A percentile compares a stretch with the other conserved stretches of the same genome.
These are phyloP conservation scores for Dreissena polymorpha DNA, from an alignment of 1,140 invertebrate species.

Conservation along the genomic window DNA sequence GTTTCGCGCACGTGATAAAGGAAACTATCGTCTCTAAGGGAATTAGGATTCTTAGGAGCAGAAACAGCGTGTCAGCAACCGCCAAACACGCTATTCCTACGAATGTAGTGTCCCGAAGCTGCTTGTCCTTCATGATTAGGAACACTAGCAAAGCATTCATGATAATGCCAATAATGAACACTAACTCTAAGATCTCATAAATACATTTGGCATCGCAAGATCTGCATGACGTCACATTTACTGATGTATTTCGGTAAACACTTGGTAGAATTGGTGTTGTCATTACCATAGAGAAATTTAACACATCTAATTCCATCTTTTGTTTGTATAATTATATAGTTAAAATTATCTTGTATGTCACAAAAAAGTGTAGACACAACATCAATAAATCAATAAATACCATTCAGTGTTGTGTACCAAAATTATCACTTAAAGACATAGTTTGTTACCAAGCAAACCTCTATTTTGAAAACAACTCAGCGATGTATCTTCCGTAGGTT, in stretches of 20 bases:
- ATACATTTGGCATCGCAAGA: slow-evolving; percentile 33
- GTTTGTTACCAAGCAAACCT: too few relatives aligned
- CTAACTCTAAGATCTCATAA: slow-evolving; percentile 11
- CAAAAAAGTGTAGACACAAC: too few relatives aligned
- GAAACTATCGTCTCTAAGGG: slow-evolving; percentile 22
- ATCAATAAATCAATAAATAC: too few relatives aligned
- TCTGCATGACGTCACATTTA: slow-evolving; percentile 18
- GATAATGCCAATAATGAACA: slow-evolving; percentile 29
- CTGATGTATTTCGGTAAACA: neutral
- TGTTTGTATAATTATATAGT: too few relatives aligned
- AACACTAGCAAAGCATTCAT: slow-evolving; percentile 21
- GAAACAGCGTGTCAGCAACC: slow-evolving; percentile 31
- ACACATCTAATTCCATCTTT: too few relatives aligned
- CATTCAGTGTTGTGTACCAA: too few relatives aligned
- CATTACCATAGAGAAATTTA: too few relatives aligned
- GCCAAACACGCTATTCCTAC: slow-evolving; percentile 41
- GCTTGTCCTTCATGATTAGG: slow-evolving; percentile 4
- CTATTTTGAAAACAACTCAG: too few relatives aligned
- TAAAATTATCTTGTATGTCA: too few relatives aligned
- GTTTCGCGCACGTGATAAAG: neutral
- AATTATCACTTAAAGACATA: too few relatives aligned
- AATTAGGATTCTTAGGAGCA: slow-evolving; percentile 4
- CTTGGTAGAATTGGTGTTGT: too few relatives aligned
- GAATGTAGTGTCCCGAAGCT: slow-evolving; percentile 28
- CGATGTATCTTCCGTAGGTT: too few relatives aligned